phyloP scores from a whole-genome alignment of 2,888 invertebrate species.

The Euplagia quadripunctaria region DNA sequence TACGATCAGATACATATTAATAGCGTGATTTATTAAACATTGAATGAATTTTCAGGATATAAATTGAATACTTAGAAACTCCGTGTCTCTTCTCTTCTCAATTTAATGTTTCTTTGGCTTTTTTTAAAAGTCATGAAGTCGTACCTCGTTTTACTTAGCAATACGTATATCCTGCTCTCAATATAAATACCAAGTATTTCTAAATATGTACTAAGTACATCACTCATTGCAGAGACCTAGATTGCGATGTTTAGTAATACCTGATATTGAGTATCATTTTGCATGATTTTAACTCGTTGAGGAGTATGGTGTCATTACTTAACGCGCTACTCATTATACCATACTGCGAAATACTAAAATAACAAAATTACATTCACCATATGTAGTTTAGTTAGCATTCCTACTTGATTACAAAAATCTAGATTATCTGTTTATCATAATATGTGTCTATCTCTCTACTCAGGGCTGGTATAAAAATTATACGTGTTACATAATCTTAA shows the following conservation, averaged over 20 bases:
- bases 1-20: no score
- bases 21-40: neutral
- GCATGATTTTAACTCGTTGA: constrained; percentile 5
- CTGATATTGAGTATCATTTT: constrained; percentile 8
- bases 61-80: neutral
- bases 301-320: constrained; percentile 7
- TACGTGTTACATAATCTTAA: neutral
- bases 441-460: neutral
- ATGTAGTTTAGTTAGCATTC: neutral
- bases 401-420: neutral
- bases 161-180: neutral
- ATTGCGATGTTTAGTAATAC: constrained; percentile 12
- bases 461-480: neutral
- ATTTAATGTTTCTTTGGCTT: neutral
- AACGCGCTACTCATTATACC: constrained; percentile 1
- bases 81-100: neutral
- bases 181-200: neutral
- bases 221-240: constrained; percentile 9
- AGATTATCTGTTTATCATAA: neutral
- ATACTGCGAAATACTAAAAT: constrained; percentile 1
- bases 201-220: constrained; percentile 6
- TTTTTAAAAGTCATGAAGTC: neutral
- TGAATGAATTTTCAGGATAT: neutral
- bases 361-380: neutral
- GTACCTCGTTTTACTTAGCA: neutral